Evolutionary conservation across 2,888 invertebrate species (phyloP).

Genomic region (Acleris laterana): DNA sequence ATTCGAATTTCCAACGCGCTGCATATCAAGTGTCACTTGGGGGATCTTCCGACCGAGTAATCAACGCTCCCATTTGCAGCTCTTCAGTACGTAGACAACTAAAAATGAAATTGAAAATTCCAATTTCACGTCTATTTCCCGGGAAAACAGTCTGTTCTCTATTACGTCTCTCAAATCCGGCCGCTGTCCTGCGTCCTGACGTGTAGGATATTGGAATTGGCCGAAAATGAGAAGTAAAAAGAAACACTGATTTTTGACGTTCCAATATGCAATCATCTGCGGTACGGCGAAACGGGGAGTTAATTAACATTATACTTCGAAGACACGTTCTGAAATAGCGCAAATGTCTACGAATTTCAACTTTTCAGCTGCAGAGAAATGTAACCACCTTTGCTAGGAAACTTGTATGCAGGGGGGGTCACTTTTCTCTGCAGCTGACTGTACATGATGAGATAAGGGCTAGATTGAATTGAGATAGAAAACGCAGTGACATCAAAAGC

Average conservation of each 20-base stretch:
- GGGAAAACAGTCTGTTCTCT: constrained; percentile 74
- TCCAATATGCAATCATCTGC: constrained; percentile 81
- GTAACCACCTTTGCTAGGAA: no score
- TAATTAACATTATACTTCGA: constrained; percentile 63
- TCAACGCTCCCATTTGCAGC: constrained; percentile 53
- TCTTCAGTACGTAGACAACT: constrained; percentile 59
- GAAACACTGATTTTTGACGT: constrained; percentile 79
- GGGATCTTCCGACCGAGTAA: constrained; percentile 33
- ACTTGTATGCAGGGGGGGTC: no score
- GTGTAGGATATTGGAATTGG: constrained; percentile 75
- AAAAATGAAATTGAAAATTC: constrained; percentile 75
- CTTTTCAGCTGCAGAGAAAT: no score
- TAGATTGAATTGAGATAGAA: constrained; percentile 39
- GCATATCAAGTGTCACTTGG: constrained; percentile 36
- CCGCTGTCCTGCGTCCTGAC: constrained; percentile 68
- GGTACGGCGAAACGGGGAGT: constrained; percentile 55
- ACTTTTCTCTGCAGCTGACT: no score
- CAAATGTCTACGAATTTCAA: constrained; percentile 45
- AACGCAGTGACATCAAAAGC: constrained; percentile 60
- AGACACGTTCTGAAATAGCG: constrained; percentile 43
- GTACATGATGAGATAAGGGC: constrained; percentile 41
- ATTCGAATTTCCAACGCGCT: constrained; percentile 17
- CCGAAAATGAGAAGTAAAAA: constrained; percentile 80
- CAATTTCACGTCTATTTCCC: constrained; percentile 77
- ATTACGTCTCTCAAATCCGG: constrained; percentile 70